Evolutionary conservation across 2,797 vertebrate genomes (phyloP).

Genomic region (Macropus fuliginosus): DNA sequence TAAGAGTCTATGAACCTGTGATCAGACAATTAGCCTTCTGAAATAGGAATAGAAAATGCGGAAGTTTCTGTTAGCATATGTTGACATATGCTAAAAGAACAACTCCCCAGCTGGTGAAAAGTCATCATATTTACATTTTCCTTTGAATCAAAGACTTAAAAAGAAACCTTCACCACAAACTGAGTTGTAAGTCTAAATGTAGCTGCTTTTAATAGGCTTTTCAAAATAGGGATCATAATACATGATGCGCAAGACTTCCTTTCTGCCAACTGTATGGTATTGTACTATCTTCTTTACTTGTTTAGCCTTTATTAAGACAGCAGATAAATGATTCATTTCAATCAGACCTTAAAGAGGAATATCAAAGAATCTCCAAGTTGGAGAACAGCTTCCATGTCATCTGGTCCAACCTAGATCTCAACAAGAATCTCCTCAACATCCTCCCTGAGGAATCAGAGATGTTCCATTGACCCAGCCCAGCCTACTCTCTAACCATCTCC

Average conservation of each 20-base stretch:
- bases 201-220: conserved; percentile 32
- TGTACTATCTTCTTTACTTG: conserved; percentile 53
- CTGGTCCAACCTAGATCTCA: background rate
- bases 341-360: background rate
- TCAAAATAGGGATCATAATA: conserved; percentile 24
- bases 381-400: background rate
- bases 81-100: conserved; percentile 27
- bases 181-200: background rate
- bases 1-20: background rate
- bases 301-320: conserved; percentile 33
- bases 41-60: background rate
- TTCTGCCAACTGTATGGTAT: conserved; percentile 50
- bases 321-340: conserved; percentile 40
- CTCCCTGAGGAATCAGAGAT: background rate
- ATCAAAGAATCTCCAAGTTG: background rate
- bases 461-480: background rate
- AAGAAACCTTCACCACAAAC: conserved; percentile 25
- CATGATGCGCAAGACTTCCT: conserved; percentile 25
- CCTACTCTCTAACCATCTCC: background rate
- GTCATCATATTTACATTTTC: conserved; percentile 49
- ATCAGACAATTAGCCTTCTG: background rate
- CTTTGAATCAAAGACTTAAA: conserved; percentile 38
- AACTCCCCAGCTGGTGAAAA: background rate
- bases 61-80: background rate
- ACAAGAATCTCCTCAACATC: background rate